These are phyloP conservation scores for Hipposideros larvatus DNA, from an alignment of 2,797 vertebrate genomes.

Conservation along the genomic window DNA sequence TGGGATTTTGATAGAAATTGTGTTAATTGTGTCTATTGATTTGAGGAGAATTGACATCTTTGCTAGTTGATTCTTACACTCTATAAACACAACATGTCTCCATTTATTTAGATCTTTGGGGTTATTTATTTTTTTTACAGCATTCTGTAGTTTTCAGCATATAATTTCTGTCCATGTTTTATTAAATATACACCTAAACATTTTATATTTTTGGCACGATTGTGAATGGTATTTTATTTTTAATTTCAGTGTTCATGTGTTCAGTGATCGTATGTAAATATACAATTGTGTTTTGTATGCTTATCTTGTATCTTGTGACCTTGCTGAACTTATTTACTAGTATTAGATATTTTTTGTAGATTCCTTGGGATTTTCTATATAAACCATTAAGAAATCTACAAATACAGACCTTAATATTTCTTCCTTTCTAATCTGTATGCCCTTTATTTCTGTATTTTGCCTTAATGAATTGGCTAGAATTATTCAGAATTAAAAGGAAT, in stretches of 20 bases:
- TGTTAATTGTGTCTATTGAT: not conserved
- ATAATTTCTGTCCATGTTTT: not conserved
- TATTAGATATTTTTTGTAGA: not conserved
- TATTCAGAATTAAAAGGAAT: not conserved
- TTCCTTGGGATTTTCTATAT: not conserved
- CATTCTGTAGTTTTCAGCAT: not conserved
- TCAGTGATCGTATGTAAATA: not conserved
- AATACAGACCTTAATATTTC: not conserved
- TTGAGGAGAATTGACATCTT: not conserved
- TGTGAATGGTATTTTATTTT: not conserved
- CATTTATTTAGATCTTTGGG: not conserved
- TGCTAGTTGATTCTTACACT: not conserved
- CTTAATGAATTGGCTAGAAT: not conserved
- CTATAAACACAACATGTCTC: not conserved
- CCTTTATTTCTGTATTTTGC: not conserved
- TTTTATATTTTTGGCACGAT: not conserved
- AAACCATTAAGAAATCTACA: not conserved
- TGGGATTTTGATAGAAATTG: not conserved
- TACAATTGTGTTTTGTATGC: not conserved
- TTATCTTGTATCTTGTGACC: not conserved
- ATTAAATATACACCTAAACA: not conserved
- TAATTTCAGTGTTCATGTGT: not conserved
- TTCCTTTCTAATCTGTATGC: not conserved
- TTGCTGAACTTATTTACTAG: not conserved
- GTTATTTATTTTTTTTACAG: not conserved